phyloP scores from a whole-genome alignment of 2,113 vertebrate species.

The Strix aluco region DNA sequence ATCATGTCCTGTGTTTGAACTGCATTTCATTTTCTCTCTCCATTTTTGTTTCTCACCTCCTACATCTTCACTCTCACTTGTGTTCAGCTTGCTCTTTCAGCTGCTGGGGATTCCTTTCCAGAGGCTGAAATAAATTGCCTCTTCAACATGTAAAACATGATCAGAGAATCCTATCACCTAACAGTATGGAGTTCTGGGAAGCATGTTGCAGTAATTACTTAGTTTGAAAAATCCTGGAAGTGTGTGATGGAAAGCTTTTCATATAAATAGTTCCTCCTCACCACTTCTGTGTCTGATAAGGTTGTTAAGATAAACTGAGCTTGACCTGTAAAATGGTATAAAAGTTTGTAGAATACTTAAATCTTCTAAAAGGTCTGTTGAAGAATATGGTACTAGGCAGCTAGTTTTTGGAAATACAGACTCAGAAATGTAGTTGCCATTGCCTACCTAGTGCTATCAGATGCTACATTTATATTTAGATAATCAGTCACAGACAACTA shows the following conservation, averaged over 20 bases:
- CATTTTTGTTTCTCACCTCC: not conserved
- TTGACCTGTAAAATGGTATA: not conserved
- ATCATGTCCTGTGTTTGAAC: not conserved
- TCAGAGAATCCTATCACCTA: not conserved
- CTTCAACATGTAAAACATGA: not conserved
- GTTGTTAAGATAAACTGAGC: not conserved
- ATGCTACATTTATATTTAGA: not conserved
- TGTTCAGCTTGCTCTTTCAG: not conserved
- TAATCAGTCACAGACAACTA: not conserved
- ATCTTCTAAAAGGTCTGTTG: not conserved
- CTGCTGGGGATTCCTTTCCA: constrained; percentile 29
- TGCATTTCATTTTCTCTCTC: not conserved
- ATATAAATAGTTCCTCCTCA: not conserved
- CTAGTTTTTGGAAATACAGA: not conserved
- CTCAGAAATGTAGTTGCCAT: not conserved
- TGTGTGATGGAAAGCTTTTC: not conserved
- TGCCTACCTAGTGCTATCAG: not conserved
- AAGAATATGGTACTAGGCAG: not conserved
- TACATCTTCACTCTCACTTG: not conserved
- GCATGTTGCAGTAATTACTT: not conserved
- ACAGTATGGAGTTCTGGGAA: not conserved
- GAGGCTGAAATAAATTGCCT: not conserved
- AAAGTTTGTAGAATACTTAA: not conserved
- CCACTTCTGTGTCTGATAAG: not conserved
- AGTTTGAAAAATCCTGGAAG: not conserved